Conservation (phyloP, 2,113 vertebrate genomes). For the Periophthalmus modestus region DNA sequence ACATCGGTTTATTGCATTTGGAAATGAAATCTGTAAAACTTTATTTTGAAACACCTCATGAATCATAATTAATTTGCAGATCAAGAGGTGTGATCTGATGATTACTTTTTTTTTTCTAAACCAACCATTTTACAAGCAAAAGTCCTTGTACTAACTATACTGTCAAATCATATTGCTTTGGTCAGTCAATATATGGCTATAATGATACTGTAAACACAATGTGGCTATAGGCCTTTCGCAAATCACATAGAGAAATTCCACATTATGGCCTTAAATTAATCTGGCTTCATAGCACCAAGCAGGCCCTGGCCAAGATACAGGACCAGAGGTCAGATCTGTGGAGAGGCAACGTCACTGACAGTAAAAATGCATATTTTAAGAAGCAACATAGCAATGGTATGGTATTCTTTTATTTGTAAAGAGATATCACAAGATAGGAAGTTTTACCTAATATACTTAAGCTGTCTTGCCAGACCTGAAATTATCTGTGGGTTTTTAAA, state of each 20-base stretch:
- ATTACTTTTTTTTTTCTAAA: not conserved
- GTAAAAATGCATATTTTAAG: no score
- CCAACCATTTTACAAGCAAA: not conserved
- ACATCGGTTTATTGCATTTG: slow-evolving; percentile 22
- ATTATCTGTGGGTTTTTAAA: not conserved
- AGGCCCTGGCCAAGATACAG: no score
- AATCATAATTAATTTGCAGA: not conserved
- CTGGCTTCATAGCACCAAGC: no score
- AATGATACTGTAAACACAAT: not conserved
- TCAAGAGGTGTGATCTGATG: not conserved
- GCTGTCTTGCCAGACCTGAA: no score
- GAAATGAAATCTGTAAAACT: slow-evolving; percentile 11
- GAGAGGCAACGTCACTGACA: no score
- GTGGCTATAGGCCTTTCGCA: not conserved
- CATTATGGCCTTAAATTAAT: no score
- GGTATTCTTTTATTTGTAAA: no score
- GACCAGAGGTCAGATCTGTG: no score
- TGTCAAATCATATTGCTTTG: not conserved
- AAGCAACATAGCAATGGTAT: no score
- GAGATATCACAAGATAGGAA: no score
- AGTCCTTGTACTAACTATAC: not conserved
- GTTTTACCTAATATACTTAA: no score
- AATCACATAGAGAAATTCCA: not conserved
- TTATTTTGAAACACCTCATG: not conserved
- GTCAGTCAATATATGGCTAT: no score